Evolutionary conservation across 2,888 invertebrate species (phyloP).

Genomic region (Mythimna loreyi): DNA sequence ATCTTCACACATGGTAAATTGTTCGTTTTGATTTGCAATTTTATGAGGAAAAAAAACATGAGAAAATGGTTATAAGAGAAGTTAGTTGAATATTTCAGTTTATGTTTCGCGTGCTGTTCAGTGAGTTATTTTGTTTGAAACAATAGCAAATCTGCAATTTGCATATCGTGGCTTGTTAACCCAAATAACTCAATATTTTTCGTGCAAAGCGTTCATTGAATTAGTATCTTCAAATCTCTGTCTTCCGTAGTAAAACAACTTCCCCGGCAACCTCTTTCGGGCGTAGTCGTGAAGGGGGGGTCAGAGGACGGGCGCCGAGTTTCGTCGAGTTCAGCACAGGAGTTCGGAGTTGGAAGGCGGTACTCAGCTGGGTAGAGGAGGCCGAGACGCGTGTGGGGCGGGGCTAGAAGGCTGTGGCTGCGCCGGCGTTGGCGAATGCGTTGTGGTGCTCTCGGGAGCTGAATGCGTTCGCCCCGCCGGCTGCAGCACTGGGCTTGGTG

Average conservation of each 20-base stretch:
- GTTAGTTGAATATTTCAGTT: slow-evolving; percentile 10
- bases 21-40: slow-evolving; percentile 47
- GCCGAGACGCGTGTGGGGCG: slow-evolving; percentile 80
- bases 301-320: slow-evolving; percentile 89
- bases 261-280: slow-evolving; percentile 81
- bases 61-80: slow-evolving; percentile 7
- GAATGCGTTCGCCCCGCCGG: slow-evolving; percentile 94
- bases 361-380: slow-evolving; percentile 90
- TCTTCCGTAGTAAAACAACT: slow-evolving; percentile 79
- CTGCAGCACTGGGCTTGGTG: slow-evolving; percentile 94
- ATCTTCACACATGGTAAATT: slow-evolving; percentile 43
- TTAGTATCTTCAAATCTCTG: slow-evolving; percentile 67
- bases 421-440: slow-evolving; percentile 86
- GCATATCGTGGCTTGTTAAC: slow-evolving; percentile 26
- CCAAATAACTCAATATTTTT: slow-evolving; percentile 57
- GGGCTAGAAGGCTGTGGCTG: slow-evolving; percentile 87
- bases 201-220: slow-evolving; percentile 64
- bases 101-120: slow-evolving; percentile 34
- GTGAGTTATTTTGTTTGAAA: slow-evolving; percentile 39
- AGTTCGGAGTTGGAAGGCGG: slow-evolving; percentile 91
- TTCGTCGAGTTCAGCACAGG: slow-evolving; percentile 91
- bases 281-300: slow-evolving; percentile 80
- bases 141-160: slow-evolving; percentile 20
- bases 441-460: slow-evolving; percentile 92
- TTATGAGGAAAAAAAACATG: slow-evolving; percentile 26